These are phyloP conservation scores for Oreochromis niloticus DNA, from an alignment of 2,113 vertebrate genomes.

Conservation along the genomic window DNA sequence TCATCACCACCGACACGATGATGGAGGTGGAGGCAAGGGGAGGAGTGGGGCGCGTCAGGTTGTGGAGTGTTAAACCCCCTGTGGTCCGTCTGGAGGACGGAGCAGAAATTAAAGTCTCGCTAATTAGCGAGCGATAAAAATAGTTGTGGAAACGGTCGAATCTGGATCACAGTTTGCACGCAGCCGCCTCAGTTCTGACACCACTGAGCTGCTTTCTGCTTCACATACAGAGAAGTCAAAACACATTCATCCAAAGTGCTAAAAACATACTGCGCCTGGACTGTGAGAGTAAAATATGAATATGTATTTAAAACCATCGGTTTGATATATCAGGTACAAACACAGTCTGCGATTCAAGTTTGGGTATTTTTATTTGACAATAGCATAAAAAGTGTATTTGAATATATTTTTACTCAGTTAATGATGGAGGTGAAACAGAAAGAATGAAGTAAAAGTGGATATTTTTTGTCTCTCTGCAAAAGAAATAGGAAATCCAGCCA, in stretches of 20 bases:
- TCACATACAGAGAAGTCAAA: not conserved
- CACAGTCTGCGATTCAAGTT: not conserved
- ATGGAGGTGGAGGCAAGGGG: not conserved
- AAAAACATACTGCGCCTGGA: not conserved
- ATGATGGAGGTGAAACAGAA: not conserved
- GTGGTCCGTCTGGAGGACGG: conserved; percentile 55
- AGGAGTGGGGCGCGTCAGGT: not conserved
- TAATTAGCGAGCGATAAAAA: conserved; percentile 69
- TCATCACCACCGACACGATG: not conserved
- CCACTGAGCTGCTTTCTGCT: not conserved
- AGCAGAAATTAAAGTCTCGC: conserved; percentile 55
- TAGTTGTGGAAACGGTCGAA: conserved; percentile 44
- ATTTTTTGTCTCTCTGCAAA: not conserved
- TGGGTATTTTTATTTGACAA: not conserved
- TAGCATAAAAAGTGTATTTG: not conserved
- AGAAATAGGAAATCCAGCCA: not conserved
- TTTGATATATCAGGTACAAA: not conserved
- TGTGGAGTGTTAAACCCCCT: conserved; percentile 48
- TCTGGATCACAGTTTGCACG: conserved; percentile 44
- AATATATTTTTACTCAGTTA: not conserved
- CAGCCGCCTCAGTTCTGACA: not conserved
- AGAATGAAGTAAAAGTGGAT: not conserved
- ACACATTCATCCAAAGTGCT: not conserved
- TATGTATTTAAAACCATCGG: not conserved
- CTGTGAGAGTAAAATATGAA: not conserved